Conservation (phyloP, 2,797 vertebrate species). For the Bovichtus diacanthus region DNA sequence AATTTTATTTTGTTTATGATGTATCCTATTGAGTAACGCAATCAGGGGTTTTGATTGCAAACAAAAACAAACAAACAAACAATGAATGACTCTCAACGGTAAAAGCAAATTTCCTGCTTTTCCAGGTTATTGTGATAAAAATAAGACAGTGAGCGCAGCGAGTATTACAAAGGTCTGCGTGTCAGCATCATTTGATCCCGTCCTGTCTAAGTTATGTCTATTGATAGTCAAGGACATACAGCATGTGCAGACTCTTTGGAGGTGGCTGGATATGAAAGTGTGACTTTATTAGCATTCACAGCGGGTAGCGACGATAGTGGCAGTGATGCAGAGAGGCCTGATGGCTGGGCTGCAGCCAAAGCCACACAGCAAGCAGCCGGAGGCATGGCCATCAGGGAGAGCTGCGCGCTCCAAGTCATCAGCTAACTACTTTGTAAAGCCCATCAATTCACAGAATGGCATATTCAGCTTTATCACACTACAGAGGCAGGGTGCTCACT, state of each 20-base stretch:
- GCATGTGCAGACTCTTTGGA: constrained; percentile 37
- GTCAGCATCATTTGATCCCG: constrained; percentile 54
- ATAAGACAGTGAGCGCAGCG: constrained; percentile 3
- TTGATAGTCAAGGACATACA: constrained; percentile 27
- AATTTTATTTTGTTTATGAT: neutral
- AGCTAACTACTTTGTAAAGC: constrained; percentile 58
- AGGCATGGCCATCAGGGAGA: constrained; percentile 36
- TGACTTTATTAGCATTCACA: constrained; percentile 76
- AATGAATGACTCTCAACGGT: neutral
- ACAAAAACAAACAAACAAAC: neutral
- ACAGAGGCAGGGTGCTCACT: constrained; percentile 39
- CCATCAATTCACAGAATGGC: constrained; percentile 67
- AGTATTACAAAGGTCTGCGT: neutral
- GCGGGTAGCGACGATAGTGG: constrained; percentile 32
- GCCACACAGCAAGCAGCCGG: constrained; percentile 45
- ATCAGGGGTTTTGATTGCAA: neutral
- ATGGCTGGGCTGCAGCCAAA: constrained; percentile 60
- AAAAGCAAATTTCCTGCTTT: constrained; percentile 14
- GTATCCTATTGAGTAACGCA: neutral
- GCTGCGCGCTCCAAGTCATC: constrained; percentile 60
- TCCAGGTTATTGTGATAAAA: constrained; percentile 16
- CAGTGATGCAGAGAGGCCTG: constrained; percentile 54
- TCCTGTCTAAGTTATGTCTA: constrained; percentile 22
- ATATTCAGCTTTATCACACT: constrained; percentile 65
- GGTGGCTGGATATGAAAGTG: constrained; percentile 53